A percentile compares a stretch with the other conserved stretches of the same genome.
Evolutionary conservation across 1,140 invertebrate genomes (phyloP).

Genomic region (Nephotettix cincticeps): DNA sequence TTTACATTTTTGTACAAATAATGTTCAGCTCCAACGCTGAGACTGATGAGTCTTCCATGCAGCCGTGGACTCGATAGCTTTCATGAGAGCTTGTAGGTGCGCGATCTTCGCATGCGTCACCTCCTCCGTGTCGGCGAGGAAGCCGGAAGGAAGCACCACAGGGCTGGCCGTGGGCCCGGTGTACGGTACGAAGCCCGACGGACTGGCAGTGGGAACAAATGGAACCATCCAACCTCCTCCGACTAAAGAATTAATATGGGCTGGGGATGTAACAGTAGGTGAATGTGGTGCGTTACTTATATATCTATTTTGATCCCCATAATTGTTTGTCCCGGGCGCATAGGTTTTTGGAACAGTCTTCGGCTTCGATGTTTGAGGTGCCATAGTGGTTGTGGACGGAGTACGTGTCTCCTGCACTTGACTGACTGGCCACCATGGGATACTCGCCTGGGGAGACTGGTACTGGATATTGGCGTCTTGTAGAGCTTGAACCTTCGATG

Average conservation of each 20-base stretch:
- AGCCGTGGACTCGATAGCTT: slow-evolving; percentile 24
- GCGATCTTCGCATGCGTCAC: neutral
- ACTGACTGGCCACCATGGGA: neutral
- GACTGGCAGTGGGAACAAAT: too few species aligned
- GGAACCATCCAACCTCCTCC: too few species aligned
- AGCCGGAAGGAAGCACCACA: slow-evolving; percentile 8
- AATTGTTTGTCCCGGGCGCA: too few species aligned
- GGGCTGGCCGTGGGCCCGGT: neutral
- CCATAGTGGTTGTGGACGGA: neutral
- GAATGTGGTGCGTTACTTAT: too few species aligned
- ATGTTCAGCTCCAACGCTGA: neutral
- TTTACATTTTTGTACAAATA: too few species aligned
- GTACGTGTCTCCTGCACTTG: neutral
- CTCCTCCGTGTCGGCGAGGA: neutral
- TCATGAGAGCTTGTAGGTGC: slow-evolving; percentile 12
- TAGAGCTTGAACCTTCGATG: neutral
- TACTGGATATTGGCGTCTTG: neutral
- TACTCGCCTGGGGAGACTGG: neutral
- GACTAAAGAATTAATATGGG: too few species aligned
- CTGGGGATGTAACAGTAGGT: too few species aligned
- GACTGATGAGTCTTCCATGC: neutral
- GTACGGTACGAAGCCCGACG: too few species aligned
- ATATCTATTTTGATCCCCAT: too few species aligned
- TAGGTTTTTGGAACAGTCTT: too few species aligned
- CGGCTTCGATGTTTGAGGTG: too few species aligned